Percentiles rank a stretch among this genome's conserved stretches.
phyloP scores from a whole-genome alignment of 2,113 vertebrate species.

The Vidua chalybeata region DNA sequence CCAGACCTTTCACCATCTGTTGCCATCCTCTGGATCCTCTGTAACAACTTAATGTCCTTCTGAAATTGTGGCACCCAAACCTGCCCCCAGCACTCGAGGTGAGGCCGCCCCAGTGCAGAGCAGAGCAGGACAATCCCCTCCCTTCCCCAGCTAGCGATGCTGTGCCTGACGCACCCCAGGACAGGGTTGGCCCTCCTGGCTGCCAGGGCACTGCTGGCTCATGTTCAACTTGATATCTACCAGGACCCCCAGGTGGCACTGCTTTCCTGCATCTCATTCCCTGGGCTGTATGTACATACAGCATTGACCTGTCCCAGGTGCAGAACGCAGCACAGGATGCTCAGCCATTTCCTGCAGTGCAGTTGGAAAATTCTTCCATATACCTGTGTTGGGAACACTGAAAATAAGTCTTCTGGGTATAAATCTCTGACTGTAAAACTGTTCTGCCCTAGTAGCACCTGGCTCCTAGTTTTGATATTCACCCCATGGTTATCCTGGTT shows the following conservation, averaged over 20 bases:
- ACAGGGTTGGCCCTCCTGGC: fast-evolving
- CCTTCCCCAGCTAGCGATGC: fast-evolving
- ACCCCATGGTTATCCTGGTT: not conserved
- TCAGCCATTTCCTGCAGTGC: not conserved
- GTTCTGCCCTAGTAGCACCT: not conserved
- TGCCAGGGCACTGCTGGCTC: not conserved
- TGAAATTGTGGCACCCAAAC: not conserved
- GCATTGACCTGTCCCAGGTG: not conserved
- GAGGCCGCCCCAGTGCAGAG: fast-evolving
- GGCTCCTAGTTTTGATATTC: not conserved
- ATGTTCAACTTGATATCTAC: fast-evolving
- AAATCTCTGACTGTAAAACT: not conserved
- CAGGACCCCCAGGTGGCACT: not conserved
- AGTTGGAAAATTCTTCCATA: not conserved
- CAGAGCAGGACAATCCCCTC: not conserved
- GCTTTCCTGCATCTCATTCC: not conserved
- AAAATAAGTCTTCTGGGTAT: fast-evolving
- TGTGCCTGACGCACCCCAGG: not conserved
- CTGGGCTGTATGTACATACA: fast-evolving
- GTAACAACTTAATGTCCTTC: not conserved
- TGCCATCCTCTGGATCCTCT: fast-evolving
- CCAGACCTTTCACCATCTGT: not conserved
- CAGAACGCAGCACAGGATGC: not conserved
- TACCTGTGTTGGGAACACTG: not conserved
- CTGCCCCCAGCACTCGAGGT: fast-evolving